Percentiles rank a stretch among this genome's conserved stretches.
Evolutionary conservation across 2,888 invertebrate species (phyloP).

Genomic region (Halocaridina rubra): DNA sequence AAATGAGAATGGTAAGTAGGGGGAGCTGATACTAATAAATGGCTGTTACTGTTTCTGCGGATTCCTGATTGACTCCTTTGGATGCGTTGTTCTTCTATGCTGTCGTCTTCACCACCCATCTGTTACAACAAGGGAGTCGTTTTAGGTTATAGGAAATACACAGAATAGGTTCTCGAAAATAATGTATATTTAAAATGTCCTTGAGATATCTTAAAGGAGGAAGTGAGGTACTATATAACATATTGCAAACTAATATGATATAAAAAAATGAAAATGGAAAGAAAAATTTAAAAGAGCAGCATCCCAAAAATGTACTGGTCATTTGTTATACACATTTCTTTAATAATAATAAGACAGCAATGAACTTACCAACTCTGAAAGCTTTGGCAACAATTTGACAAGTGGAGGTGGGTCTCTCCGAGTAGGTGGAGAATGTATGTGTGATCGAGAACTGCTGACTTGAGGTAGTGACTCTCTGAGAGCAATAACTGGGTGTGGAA

Average conservation of each 20-base stretch:
- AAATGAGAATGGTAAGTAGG: constrained; percentile 16
- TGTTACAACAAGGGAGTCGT: not conserved
- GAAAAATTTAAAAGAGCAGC: not conserved
- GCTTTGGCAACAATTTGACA: not conserved
- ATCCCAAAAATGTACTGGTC: too few species aligned
- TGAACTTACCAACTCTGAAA: not conserved
- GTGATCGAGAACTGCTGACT: too few species aligned
- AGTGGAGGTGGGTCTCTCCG: constrained; percentile 12
- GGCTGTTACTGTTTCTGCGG: not conserved
- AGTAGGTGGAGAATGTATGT: not conserved
- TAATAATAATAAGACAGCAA: too few species aligned
- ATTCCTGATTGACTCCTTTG: not conserved
- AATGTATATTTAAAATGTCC: too few species aligned
- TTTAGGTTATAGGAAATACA: not conserved
- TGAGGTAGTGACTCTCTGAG: not conserved
- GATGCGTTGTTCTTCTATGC: not conserved
- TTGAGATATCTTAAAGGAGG: too few species aligned
- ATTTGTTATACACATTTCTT: too few species aligned
- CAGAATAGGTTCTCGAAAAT: not conserved
- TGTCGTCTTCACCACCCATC: not conserved
- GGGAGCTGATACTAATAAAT: constrained; percentile 7
- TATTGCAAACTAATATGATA: too few species aligned
- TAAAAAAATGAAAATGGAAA: too few species aligned
- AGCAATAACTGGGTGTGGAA: not conserved
- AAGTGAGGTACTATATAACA: too few species aligned